Conservation (phyloP, 2,797 vertebrate genomes). For the Enteromius viviparus region DNA sequence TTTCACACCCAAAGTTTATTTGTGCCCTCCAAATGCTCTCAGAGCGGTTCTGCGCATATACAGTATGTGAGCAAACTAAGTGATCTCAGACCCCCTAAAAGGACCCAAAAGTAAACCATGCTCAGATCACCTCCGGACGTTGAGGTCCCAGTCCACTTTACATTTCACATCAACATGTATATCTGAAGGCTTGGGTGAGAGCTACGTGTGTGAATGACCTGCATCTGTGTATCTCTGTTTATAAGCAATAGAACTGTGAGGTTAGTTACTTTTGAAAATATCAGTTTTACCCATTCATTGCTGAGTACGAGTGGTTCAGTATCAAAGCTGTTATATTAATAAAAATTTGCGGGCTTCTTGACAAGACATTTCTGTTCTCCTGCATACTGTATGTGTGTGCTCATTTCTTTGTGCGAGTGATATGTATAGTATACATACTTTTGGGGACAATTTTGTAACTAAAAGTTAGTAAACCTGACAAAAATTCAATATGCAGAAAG, state of each 20-base stretch:
- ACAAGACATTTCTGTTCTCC: not conserved
- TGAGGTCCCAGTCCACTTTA: not conserved
- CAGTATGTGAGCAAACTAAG: not conserved
- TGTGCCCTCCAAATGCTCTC: not conserved
- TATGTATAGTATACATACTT: not conserved
- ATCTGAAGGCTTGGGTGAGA: not conserved
- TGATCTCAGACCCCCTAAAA: not conserved
- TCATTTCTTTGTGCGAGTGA: not conserved
- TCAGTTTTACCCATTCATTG: no score
- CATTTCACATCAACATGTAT: not conserved
- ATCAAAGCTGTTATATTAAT: no score
- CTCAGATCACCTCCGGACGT: not conserved
- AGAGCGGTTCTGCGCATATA: not conserved
- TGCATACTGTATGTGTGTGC: not conserved
- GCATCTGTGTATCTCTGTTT: not conserved
- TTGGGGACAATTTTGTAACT: not conserved
- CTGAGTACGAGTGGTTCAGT: no score
- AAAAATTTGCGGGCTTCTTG: no score
- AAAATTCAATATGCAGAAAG: not conserved
- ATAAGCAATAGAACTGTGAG: not conserved
- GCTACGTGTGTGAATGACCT: not conserved
- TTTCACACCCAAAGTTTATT: not conserved
- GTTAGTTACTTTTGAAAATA: no score
- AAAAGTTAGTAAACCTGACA: not conserved
- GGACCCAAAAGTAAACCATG: not conserved